These are phyloP conservation scores for Leptopilina drosophilae DNA, from an alignment of 2,888 invertebrate genomes.

Conservation along the genomic window DNA sequence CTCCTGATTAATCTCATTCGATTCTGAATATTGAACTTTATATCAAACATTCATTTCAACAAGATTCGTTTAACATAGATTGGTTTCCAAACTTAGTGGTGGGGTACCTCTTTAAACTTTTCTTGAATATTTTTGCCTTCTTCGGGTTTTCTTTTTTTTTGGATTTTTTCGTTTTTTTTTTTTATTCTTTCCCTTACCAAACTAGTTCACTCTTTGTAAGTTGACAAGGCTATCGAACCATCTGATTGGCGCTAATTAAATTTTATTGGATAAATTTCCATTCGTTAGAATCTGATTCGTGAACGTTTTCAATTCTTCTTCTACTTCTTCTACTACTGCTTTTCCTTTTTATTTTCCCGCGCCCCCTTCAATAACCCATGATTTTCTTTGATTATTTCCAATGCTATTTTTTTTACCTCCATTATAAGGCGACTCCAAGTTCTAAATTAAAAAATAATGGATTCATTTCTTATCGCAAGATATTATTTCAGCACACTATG, in stretches of 20 bases:
- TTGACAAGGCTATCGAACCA: conserved; percentile 15
- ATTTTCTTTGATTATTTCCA: conserved; percentile 26
- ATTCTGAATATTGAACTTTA: neutral
- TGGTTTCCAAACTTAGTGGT: neutral
- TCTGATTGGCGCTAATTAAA: conserved; percentile 62
- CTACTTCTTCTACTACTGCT: no score
- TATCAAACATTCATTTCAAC: neutral
- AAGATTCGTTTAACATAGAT: conserved; percentile 19
- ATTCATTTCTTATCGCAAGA: neutral
- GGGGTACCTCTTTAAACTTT: conserved; percentile 26
- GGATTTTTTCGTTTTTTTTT: neutral
- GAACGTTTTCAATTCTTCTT: conserved; percentile 11
- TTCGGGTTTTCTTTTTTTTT: no score
- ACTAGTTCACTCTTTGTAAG: conserved; percentile 30
- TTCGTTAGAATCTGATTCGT: conserved; percentile 46
- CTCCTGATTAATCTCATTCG: neutral
- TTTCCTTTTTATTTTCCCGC: no score
- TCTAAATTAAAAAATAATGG: conserved; percentile 31
- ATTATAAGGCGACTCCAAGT: neutral
- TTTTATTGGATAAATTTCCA: conserved; percentile 55
- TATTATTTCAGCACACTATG: neutral
- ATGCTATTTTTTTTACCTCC: neutral
- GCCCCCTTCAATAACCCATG: neutral
- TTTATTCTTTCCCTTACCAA: neutral
- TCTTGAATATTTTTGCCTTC: conserved; percentile 5